These are phyloP conservation scores for Listrodromus nycthemerus DNA, from an alignment of 2,888 invertebrate genomes.

Conservation along the genomic window DNA sequence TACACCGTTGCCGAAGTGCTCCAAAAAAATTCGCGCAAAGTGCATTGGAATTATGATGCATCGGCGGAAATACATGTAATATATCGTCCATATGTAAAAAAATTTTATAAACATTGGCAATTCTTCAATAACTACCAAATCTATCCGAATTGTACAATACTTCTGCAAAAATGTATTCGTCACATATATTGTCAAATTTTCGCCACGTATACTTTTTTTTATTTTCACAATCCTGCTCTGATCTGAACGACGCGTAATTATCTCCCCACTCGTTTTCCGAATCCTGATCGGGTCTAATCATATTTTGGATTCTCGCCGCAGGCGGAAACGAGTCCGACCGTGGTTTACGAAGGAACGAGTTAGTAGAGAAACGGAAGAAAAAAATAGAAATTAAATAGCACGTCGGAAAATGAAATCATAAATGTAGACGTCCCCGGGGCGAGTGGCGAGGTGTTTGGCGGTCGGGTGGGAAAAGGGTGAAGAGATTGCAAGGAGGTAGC, in stretches of 20 bases:
- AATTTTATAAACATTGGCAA: too few relatives aligned
- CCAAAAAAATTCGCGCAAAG: not conserved
- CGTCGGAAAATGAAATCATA: slow-evolving; percentile 76
- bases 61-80: too few relatives aligned
- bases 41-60: too few relatives aligned
- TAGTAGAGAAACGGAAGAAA: slow-evolving; percentile 13
- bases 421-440: slow-evolving; percentile 70
- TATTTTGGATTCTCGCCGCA: slow-evolving; percentile 12
- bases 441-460: slow-evolving; percentile 30
- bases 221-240: too few relatives aligned
- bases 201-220: too few relatives aligned
- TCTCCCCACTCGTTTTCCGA: not conserved
- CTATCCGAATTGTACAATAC: not conserved
- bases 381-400: slow-evolving; percentile 57
- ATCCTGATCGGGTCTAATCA: not conserved
- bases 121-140: too few relatives aligned
- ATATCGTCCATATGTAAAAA: too few relatives aligned
- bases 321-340: slow-evolving; percentile 8
- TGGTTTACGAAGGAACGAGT: slow-evolving; percentile 13
- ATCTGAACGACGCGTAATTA: too few relatives aligned
- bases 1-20: too few relatives aligned
- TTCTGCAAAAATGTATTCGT: not conserved
- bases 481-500: slow-evolving; percentile 53
- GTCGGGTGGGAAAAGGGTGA: slow-evolving; percentile 51
- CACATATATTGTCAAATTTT: too few relatives aligned